Evolutionary conservation across 2,888 invertebrate genomes (phyloP), one percentile per base, ranked within the genome.

Genomic region (Clivina fossor): DNA sequence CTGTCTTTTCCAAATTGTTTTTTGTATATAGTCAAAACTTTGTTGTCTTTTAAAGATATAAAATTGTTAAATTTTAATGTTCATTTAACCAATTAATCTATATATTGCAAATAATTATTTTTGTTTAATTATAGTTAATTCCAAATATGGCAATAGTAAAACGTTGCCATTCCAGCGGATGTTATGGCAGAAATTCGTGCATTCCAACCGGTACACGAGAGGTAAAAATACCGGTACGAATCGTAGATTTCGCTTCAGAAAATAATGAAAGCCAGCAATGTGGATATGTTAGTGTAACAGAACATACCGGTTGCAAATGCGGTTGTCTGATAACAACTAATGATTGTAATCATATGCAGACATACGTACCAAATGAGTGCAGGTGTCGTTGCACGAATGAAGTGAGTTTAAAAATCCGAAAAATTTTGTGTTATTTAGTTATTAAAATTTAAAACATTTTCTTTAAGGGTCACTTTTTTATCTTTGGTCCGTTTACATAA

Each of bases 61-160:
- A 30, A 9, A n/a, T n/a, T n/a, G n/a, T n/a, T n/a, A n/a, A n/a
- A n/a, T n/a, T n/a, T n/a, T n/a, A n/a, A n/a, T n/a, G n/a, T n/a
- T n/a, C n/a, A n/a, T n/a, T n/a, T n/a, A n/a, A n/a, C n/a, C n/a
- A n/a, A n/a, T n/a, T n/a, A n/a, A 2, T 30, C 13, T 16, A 28
- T 28, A 44, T 44, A n/a, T n/a, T n/a, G n/a, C n/a, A 16, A 28
- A 28, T 28, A 44, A 18, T 16, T 35, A 18, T 9, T 40, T 15
- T 38, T 22, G 8, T 38, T 43, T 62, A n/a, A n/a, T 63, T 55
- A 19, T 54, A 70, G 70, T 64, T 70, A 26, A 60, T 62, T 20
- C 71, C 70, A 37, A 66, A 66, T 44, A 65, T 67, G 41, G 67
- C 69, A 4, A 56, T 65, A 5, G 68, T 70, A 2, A 68, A 69